Conservation (phyloP, 2,797 vertebrate genomes). For the Sebastes vulpes region DNA sequence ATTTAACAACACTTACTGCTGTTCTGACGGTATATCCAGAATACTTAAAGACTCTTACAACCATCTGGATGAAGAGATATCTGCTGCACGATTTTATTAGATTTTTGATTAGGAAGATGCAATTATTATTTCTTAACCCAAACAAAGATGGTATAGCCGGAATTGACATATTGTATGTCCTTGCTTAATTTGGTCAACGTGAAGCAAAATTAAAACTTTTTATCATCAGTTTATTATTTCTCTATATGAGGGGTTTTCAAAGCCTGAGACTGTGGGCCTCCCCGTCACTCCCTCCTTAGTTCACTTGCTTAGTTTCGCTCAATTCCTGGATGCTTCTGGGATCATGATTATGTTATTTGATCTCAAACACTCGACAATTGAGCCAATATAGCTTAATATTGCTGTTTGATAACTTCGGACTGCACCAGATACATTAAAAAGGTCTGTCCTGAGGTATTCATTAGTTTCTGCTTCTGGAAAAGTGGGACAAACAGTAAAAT, state of each 20-base stretch:
- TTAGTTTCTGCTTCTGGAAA: background rate
- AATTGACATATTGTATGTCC: background rate
- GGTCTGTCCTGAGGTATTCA: background rate
- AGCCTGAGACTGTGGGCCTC: too few species aligned
- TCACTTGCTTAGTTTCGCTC: too few species aligned
- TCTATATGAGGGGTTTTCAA: background rate
- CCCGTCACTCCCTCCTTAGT: too few species aligned
- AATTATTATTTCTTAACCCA: background rate
- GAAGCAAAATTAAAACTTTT: background rate
- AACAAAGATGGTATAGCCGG: background rate
- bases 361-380: background rate
- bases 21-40: background rate
- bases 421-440: background rate
- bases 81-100: background rate
- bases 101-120: background rate
- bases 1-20: background rate
- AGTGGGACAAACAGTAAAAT: too few species aligned
- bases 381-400: background rate
- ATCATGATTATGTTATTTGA: background rate
- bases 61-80: background rate
- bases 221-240: background rate
- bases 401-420: background rate
- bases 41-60: background rate
- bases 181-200: background rate
- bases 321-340: too few species aligned